Conservation (phyloP, 2,113 vertebrate species). For the Ceratotherium simum region DNA sequence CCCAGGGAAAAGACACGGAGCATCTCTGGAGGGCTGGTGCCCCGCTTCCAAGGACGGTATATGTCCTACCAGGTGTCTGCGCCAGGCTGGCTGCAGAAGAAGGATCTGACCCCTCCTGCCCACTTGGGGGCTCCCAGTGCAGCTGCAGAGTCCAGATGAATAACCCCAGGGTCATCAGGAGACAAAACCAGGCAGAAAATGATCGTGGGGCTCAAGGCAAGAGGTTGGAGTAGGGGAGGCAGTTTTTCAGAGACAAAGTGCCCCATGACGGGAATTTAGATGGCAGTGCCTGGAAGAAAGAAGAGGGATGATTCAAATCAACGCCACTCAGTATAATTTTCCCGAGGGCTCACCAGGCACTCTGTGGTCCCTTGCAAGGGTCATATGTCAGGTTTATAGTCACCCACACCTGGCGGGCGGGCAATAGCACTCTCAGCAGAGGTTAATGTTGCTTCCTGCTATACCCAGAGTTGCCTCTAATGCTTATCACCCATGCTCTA, state of each 20-base stretch:
- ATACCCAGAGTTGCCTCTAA: neutral
- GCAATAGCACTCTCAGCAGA: no score
- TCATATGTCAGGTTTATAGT: neutral
- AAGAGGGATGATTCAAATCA: neutral
- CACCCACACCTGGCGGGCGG: no score
- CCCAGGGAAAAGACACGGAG: neutral
- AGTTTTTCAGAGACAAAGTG: neutral
- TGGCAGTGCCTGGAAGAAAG: neutral
- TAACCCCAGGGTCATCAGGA: neutral
- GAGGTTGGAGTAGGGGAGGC: no score
- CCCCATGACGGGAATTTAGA: neutral
- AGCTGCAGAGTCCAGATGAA: neutral
- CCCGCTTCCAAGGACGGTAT: rapidly evolving
- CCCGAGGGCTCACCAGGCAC: neutral
- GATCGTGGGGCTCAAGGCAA: neutral
- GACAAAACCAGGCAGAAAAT: neutral
- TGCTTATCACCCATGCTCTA: neutral
- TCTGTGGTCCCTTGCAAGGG: no score
- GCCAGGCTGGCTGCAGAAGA: neutral
- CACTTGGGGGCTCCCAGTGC: no score
- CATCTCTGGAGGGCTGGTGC: rapidly evolving
- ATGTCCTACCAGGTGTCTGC: neutral
- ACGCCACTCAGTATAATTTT: neutral
- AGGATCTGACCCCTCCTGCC: neutral
- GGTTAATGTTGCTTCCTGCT: neutral